phyloP scores from a whole-genome alignment of 2,797 vertebrate species.

The Vireo griseus region DNA sequence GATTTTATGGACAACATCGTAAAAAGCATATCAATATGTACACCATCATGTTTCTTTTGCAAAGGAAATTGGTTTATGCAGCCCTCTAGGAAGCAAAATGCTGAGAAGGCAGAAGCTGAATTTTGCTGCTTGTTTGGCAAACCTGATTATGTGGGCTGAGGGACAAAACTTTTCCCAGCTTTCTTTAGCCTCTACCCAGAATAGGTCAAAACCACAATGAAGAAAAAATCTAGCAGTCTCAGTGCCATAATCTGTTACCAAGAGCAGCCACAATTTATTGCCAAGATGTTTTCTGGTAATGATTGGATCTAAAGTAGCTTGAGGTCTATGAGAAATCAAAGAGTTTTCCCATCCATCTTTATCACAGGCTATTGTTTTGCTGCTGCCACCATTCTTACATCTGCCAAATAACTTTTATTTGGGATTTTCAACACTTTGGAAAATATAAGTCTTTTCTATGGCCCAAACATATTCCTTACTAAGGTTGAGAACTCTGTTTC shows the following conservation, averaged over 20 bases:
- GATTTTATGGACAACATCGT: neutral
- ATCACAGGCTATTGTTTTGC: neutral
- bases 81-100: neutral
- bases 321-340: neutral
- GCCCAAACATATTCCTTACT: neutral
- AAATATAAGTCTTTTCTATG: neutral
- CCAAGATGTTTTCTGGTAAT: neutral
- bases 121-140: neutral
- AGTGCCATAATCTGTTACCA: neutral
- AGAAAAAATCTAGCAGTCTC: neutral
- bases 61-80: neutral
- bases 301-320: neutral
- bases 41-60: neutral
- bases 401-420: neutral
- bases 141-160: neutral
- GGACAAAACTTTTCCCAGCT: neutral
- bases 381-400: neutral
- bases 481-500: neutral
- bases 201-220: neutral
- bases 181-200: neutral
- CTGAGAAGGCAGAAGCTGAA: neutral
- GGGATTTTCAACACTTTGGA: neutral
- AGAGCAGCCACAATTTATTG: neutral
- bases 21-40: neutral
- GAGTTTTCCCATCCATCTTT: neutral